Evolutionary conservation across 2,888 invertebrate species (phyloP).

Genomic region (Rhorus exstirpatorius): DNA sequence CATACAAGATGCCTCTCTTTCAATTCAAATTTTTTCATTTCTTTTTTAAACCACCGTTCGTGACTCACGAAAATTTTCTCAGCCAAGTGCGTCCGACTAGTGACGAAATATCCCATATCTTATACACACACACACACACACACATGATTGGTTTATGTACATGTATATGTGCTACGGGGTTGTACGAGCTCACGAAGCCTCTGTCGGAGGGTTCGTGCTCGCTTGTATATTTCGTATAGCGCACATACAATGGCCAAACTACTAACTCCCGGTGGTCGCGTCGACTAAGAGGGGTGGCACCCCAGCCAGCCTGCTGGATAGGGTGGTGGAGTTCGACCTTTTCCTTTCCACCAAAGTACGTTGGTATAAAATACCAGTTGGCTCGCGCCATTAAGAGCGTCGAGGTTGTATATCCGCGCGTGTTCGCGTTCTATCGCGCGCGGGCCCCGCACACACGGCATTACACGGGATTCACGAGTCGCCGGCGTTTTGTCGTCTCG

Average conservation of each 20-base stretch:
- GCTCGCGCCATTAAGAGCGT: slow-evolving; percentile 69
- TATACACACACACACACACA: too few species aligned
- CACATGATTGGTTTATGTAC: too few species aligned
- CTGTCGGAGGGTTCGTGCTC: too few species aligned
- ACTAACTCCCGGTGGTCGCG: slow-evolving; percentile 71
- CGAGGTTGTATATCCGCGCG: slow-evolving; percentile 31
- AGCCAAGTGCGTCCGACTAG: too few species aligned
- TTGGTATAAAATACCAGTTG: slow-evolving; percentile 76
- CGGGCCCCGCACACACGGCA: slow-evolving; percentile 22
- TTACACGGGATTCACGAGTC: slow-evolving; percentile 62
- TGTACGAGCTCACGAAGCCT: neutral
- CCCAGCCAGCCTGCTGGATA: slow-evolving; percentile 62
- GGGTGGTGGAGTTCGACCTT: slow-evolving; percentile 68
- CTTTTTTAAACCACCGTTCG: too few species aligned
- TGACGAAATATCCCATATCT: too few species aligned
- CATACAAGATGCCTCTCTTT: too few species aligned
- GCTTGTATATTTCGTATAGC: neutral
- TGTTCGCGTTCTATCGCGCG: slow-evolving; percentile 31
- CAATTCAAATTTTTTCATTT: too few species aligned
- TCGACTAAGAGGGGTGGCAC: slow-evolving; percentile 69
- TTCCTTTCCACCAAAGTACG: slow-evolving; percentile 75
- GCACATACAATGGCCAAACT: slow-evolving; percentile 74
- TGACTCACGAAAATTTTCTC: too few species aligned
- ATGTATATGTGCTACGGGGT: slow-evolving; percentile 12
- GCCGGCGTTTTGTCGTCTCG: slow-evolving; percentile 17